phyloP scores from a whole-genome alignment of 2,797 vertebrate species.

The Melanotaenia trifasciata region DNA sequence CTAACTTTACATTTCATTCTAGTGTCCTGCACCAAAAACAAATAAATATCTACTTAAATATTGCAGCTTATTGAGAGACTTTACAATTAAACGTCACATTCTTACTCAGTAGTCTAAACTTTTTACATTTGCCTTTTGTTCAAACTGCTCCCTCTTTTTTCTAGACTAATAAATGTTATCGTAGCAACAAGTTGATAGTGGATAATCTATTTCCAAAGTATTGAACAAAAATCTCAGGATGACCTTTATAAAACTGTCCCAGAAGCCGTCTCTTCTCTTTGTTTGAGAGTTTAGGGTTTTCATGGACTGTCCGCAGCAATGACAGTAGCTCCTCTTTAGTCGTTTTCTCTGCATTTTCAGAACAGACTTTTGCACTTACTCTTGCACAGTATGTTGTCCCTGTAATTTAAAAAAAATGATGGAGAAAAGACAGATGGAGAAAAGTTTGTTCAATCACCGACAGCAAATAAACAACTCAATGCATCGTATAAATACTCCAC shows the following conservation, averaged over 20 bases:
- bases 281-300: slow-evolving; percentile 88
- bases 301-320: slow-evolving; percentile 89
- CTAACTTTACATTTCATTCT: slow-evolving; percentile 39
- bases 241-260: slow-evolving; percentile 92
- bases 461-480: not conserved
- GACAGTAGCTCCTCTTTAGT: slow-evolving; percentile 90
- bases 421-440: not conserved
- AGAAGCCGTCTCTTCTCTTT: slow-evolving; percentile 92
- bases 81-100: slow-evolving; percentile 55
- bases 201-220: slow-evolving; percentile 92
- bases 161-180: slow-evolving; percentile 44
- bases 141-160: slow-evolving; percentile 3
- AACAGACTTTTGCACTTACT: slow-evolving; percentile 82
- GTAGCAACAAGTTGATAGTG: slow-evolving; percentile 75
- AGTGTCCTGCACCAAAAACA: slow-evolving; percentile 66
- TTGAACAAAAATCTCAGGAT: slow-evolving; percentile 92
- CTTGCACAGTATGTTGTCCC: slow-evolving; percentile 89
- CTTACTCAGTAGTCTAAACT: slow-evolving; percentile 53
- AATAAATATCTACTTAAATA: slow-evolving; percentile 49
- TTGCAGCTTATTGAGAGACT: slow-evolving; percentile 36
- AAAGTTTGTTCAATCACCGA: not conserved
- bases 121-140: slow-evolving; percentile 32
- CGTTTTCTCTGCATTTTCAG: slow-evolving; percentile 83
- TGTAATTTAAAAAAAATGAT: slow-evolving; percentile 53
- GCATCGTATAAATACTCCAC: not conserved